These are phyloP conservation scores for Protomyctophum bolini DNA, from an alignment of 2,113 vertebrate species.

Conservation along the genomic window DNA sequence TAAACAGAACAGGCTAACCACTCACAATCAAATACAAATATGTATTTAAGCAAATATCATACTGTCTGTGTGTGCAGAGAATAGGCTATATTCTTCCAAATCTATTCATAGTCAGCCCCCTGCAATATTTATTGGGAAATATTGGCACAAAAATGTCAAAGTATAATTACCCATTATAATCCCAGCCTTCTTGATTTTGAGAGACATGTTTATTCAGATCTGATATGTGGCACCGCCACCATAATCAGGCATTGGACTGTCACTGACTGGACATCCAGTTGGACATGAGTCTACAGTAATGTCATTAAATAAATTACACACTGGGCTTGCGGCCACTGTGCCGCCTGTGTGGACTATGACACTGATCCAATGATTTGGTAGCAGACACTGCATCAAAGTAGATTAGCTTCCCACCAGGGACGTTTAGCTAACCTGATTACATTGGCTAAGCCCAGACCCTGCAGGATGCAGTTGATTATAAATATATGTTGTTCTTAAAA, in stretches of 20 bases:
- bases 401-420: constrained; percentile 61
- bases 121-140: too few relatives aligned
- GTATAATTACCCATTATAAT: constrained; percentile 21
- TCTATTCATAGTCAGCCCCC: too few relatives aligned
- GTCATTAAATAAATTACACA: constrained; percentile 64
- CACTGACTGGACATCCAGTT: constrained; percentile 34
- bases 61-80: too few relatives aligned
- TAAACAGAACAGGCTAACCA: too few relatives aligned
- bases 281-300: constrained; percentile 48
- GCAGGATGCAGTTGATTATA: constrained; percentile 53
- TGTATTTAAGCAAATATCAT: too few relatives aligned
- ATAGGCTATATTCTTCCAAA: too few relatives aligned
- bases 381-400: constrained; percentile 53
- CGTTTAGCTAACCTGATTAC: constrained; percentile 57
- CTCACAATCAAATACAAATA: too few relatives aligned
- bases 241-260: constrained; percentile 49
- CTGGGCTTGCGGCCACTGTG: constrained; percentile 20
- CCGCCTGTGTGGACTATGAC: constrained; percentile 22
- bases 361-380: constrained; percentile 41
- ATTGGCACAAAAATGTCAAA: too few relatives aligned
- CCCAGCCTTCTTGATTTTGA: constrained; percentile 37
- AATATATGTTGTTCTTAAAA: constrained; percentile 5
- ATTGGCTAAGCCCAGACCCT: constrained; percentile 33
- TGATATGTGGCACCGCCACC: constrained; percentile 59
- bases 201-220: constrained; percentile 53